A percentile compares a stretch with the other conserved stretches of the same genome.
Conservation (phyloP, 2,113 vertebrate genomes). For the Cinclus cinclus region DNA sequence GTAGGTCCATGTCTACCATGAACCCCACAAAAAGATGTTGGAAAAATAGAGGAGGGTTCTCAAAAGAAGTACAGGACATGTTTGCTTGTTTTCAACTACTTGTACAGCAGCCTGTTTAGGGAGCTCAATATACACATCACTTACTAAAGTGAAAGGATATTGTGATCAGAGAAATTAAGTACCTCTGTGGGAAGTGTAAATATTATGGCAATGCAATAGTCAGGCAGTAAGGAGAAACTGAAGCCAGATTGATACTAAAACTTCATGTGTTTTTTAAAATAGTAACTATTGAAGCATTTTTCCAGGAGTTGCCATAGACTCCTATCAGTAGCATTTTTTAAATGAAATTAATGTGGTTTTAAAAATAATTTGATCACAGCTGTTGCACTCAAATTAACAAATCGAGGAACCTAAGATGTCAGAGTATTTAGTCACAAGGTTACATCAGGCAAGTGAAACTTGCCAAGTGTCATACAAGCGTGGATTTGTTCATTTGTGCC, state of each 20-base stretch:
- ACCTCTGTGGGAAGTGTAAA: background rate
- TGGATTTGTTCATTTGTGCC: background rate
- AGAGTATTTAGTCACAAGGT: background rate
- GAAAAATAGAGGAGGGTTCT: background rate
- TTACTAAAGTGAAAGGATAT: background rate
- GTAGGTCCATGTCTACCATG: background rate
- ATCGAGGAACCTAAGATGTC: background rate
- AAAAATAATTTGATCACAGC: background rate
- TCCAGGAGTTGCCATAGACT: background rate
- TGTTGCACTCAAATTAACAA: constrained; percentile 1
- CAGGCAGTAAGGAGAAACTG: background rate
- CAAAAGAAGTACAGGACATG: background rate
- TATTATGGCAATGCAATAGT: background rate
- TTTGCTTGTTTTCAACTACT: background rate
- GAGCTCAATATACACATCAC: background rate
- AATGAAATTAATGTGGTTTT: background rate
- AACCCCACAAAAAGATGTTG: background rate
- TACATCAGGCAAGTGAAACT: background rate
- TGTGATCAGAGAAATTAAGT: background rate
- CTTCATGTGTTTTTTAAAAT: background rate
- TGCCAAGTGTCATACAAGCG: background rate
- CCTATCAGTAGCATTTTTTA: background rate
- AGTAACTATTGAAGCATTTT: background rate
- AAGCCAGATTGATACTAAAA: background rate
- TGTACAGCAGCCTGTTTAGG: background rate